phyloP scores from a whole-genome alignment of 2,113 vertebrate genomes.

The Alectura lathami region DNA sequence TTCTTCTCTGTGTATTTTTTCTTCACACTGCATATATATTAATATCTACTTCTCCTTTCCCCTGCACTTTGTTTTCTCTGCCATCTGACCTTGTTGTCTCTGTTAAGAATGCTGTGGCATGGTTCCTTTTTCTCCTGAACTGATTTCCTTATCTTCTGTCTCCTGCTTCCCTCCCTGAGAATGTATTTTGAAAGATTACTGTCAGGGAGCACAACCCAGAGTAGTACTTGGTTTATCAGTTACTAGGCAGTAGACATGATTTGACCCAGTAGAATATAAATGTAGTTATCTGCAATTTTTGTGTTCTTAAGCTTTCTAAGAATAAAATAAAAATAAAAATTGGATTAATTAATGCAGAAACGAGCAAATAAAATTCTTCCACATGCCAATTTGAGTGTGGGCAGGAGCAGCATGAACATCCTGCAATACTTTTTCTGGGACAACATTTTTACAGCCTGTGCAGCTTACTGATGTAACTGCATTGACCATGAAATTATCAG shows the following conservation, averaged over 20 bases:
- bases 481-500: background rate
- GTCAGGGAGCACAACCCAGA: slow-evolving; percentile 15
- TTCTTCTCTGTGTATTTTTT: background rate
- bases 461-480: background rate
- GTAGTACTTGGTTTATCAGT: slow-evolving; percentile 10
- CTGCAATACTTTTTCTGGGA: background rate
- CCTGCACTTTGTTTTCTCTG: background rate
- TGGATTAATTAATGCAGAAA: background rate
- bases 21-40: background rate
- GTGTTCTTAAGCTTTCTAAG: background rate
- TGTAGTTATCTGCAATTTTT: background rate
- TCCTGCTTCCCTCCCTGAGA: slow-evolving; percentile 2
- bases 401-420: background rate
- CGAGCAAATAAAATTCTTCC: background rate
- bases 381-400: background rate
- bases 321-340: background rate
- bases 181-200: slow-evolving; percentile 38
- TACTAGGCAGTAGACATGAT: background rate
- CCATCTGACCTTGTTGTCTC: background rate
- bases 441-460: background rate
- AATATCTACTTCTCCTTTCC: background rate
- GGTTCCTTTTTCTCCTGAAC: background rate
- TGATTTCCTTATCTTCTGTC: slow-evolving; percentile 26
- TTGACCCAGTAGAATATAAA: slow-evolving; percentile 5
- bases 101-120: background rate